phyloP scores from a whole-genome alignment of 1,140 invertebrate species.

The Ganaspis sp. region DNA sequence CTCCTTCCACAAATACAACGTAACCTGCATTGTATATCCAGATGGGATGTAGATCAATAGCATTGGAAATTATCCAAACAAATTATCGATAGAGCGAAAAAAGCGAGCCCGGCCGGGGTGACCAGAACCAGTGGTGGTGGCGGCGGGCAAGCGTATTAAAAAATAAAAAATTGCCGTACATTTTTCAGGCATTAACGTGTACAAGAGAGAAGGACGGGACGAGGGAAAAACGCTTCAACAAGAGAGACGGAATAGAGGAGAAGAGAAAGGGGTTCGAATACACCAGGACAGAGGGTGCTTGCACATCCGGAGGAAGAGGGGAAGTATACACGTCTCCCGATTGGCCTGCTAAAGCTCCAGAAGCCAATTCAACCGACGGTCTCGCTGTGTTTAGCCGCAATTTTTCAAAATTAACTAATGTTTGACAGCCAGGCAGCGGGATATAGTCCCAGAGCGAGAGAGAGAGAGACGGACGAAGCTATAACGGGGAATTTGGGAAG shows the following conservation, averaged over 20 bases:
- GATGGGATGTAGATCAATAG: constrained; percentile 76
- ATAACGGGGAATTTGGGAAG: neutral
- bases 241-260: constrained; percentile 34
- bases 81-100: constrained; percentile 76
- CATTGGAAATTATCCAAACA: constrained; percentile 78
- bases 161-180: constrained; percentile 78
- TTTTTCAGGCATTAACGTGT: constrained; percentile 77
- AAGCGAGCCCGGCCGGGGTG: constrained; percentile 63
- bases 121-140: constrained; percentile 57
- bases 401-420: constrained; percentile 72
- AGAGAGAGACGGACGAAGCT: neutral
- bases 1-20: constrained; percentile 36
- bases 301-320: constrained; percentile 42
- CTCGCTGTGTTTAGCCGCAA: constrained; percentile 47
- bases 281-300: constrained; percentile 6
- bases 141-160: constrained; percentile 73
- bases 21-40: constrained; percentile 72
- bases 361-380: constrained; percentile 59
- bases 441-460: constrained; percentile 4
- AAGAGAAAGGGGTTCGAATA: neutral
- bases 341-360: constrained; percentile 64
- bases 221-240: constrained; percentile 38
- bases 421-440: constrained; percentile 58
- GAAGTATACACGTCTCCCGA: constrained; percentile 58
- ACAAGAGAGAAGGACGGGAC: constrained; percentile 45